Evolutionary conservation across 2,888 invertebrate species (phyloP).

Genomic region (Drosophila mercatorum): DNA sequence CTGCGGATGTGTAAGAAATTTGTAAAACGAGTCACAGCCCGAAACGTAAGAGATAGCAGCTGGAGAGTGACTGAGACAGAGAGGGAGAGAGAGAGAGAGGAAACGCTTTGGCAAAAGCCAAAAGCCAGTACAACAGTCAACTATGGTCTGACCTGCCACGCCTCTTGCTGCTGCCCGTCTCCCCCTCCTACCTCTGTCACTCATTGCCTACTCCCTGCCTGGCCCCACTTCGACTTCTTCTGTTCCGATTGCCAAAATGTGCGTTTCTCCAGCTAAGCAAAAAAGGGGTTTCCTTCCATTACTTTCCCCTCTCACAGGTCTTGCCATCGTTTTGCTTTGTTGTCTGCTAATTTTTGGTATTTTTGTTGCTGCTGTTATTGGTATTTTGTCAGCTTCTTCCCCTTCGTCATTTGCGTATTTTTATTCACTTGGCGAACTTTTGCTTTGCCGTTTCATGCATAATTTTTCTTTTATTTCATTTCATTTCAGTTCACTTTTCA

Average conservation of each 20-base stretch:
- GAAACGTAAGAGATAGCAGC: constrained; percentile 22
- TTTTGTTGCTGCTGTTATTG: constrained; percentile 14
- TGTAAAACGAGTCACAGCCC: constrained; percentile 70
- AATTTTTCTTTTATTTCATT: constrained; percentile 57
- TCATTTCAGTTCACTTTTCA: constrained; percentile 54
- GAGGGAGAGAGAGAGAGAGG: constrained; percentile 23
- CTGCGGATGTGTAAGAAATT: constrained; percentile 79
- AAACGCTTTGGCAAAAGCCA: constrained; percentile 21
- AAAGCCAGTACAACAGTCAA: constrained; percentile 34
- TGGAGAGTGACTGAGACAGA: constrained; percentile 18
- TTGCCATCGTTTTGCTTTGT: constrained; percentile 53
- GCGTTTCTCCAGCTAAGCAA: constrained; percentile 32
- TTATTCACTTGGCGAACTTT: constrained; percentile 38
- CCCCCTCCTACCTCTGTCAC: not conserved
- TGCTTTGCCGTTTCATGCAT: constrained; percentile 36
- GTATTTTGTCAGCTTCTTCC: constrained; percentile 12
- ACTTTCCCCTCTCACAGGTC: not conserved
- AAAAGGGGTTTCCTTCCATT: not conserved
- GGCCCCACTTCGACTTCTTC: not conserved
- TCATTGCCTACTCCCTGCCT: no score
- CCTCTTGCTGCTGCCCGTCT: not conserved
- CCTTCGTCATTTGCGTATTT: constrained; percentile 10
- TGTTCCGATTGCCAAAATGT: constrained; percentile 32
- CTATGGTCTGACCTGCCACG: constrained; percentile 37
- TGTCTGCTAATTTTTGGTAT: constrained; percentile 71